Evolutionary conservation across 2,888 invertebrate genomes (phyloP), one percentile per base, ranked within the genome.

Genomic region (Tetranychus piercei): DNA sequence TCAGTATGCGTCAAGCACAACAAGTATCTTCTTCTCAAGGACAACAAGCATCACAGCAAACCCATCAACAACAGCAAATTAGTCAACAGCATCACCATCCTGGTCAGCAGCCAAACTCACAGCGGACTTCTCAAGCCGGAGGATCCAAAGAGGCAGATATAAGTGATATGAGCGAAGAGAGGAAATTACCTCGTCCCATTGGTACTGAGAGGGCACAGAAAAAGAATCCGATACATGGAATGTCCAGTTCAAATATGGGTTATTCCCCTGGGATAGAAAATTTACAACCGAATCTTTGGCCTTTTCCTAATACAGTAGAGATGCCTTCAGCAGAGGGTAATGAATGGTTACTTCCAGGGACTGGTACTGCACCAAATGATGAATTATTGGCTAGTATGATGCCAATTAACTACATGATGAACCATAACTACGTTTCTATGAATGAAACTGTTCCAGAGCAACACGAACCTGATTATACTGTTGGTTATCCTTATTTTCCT

Each of bases 131-230:
- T 34, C 71, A 71, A 43, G n/a, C 74, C 20, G 34, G 7, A 23
- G 71, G 20, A 23, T 23, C 34, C 69, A 69, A 69, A 23, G 69
- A 69, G 69, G 11, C 20, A 23, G 69, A 69, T 11, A 64, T 44
- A 9, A 44, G 8, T 1, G 75, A 66, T 69, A 76, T 74, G 18
- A 77, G 76, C 9, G 81, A 81, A 44, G 81, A 82, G 71, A 77
- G 81, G 20, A 79, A 80, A 76, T 80, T 80, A 75, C 80, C 80
- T 20, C 79, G 81, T 72, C 83, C 83, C 15, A 83, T 83, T 74
- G 83, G 83, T 45, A 82, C 82, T 20, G 83, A 83, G 77, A 78
- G 83, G 69, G 80, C 81, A n/a, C 81, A 80, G 69, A 69, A 69
- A 20, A 69, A 69, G 69, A 69, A 69, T 23, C 69, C 69, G 6